Evolutionary conservation across 1,140 invertebrate genomes (phyloP), one percentile per base, ranked within the genome.

Genomic region (Elymnias hypermnestra): DNA sequence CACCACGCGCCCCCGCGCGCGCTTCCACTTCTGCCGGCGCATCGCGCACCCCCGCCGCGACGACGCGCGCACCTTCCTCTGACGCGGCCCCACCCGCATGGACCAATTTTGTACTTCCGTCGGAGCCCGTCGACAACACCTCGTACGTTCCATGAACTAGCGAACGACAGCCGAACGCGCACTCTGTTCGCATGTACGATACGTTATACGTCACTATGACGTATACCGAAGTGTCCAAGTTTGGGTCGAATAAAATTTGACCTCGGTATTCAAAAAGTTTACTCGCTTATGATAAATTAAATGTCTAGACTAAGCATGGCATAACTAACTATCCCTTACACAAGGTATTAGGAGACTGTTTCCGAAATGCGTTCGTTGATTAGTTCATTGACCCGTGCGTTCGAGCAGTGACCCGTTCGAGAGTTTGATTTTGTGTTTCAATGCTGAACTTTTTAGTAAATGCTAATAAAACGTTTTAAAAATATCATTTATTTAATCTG

Each of bases 81-180:
- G 59, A 83, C 62, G 71, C 65, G 62, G 63, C 48, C 57, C 53
- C 42, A 63, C 57, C 66, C 62, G 72, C 26, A 12, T 12, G 72
- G 76, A 83, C 76, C 74, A 78, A 81, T 83, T 83, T 83, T 83
- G 45, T 81, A 83, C 62, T 82, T 67, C 56, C 57, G 62, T 66
- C 67, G 58, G 69, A 46, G 56, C 57, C 65, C 71, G 59, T 65
- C 29, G 67, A 56, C 60, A 64, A 70, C 65, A 68, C 67, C 70
- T 72, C 73, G n/a, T n/a, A n/a, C n/a, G n/a, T n/a, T n/a, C n/a
- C n/a, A n/a, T n/a, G n/a, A n/a, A n/a, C 74, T 76, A 63, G 68
- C 61, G 63, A 58, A 41, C 57, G 59, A 50, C 66, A 59, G 60
- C 52, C 57, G 60, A 53, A 54, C 39, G 63, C 29, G 12, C 10